Conservation (phyloP, 2,888 invertebrate species). For the Antheraea assamensis region DNA sequence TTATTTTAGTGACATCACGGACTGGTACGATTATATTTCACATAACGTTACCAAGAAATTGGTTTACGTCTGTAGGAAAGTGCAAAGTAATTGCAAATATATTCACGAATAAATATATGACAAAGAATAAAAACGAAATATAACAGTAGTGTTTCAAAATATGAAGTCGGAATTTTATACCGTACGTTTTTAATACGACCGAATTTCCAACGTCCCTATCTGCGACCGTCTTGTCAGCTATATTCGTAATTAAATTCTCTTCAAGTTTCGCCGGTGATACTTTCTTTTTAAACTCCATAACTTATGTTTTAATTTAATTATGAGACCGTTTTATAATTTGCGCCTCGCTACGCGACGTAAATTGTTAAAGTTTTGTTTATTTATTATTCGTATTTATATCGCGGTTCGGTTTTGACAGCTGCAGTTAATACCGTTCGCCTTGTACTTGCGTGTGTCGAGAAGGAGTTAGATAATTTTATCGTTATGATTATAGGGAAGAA, state of each 20-base stretch:
- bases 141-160: no score
- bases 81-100: no score
- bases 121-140: no score
- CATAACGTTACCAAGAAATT: no score
- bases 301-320: slow-evolving; percentile 77
- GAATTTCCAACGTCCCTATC: background rate
- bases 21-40: no score
- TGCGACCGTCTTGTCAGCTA: background rate
- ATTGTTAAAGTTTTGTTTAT: slow-evolving; percentile 75
- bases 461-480: background rate
- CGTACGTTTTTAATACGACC: background rate
- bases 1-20: no score
- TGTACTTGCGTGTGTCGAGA: slow-evolving; percentile 1
- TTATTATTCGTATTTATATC: slow-evolving; percentile 49
- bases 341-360: slow-evolving; percentile 55
- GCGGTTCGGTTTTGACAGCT: slow-evolving; percentile 10
- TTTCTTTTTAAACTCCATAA: slow-evolving; percentile 73
- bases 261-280: slow-evolving; percentile 57
- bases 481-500: background rate
- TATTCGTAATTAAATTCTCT: slow-evolving; percentile 63
- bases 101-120: no score
- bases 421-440: slow-evolving; percentile 10
- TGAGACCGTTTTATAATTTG: slow-evolving; percentile 68
- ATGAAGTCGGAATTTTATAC: background rate
- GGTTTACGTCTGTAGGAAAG: no score